phyloP scores from a whole-genome alignment of 2,888 invertebrate genomes.

The Phaedon cochleariae region DNA sequence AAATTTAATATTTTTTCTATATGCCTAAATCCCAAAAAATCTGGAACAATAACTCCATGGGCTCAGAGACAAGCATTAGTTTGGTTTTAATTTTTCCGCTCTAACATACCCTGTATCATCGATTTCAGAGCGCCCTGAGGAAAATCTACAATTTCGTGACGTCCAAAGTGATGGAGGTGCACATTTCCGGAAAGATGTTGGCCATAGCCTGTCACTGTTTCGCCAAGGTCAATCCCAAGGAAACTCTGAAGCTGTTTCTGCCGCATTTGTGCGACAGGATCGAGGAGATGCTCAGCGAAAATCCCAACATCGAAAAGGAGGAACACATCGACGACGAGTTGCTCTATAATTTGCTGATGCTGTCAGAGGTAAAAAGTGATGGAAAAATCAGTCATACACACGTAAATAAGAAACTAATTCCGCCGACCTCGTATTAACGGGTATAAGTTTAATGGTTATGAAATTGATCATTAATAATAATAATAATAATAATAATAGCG shows the following conservation, averaged over 20 bases:
- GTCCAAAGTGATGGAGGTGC: constrained; percentile 81
- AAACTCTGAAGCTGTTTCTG: constrained; percentile 76
- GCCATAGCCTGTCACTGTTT: constrained; percentile 77
- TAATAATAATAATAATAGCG: no score
- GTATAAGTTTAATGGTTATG: no score
- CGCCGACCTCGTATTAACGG: no score
- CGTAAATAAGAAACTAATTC: no score
- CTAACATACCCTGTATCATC: constrained; percentile 17
- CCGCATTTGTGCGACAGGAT: constrained; percentile 77
- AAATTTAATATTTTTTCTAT: no score
- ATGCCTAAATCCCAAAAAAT: no score
- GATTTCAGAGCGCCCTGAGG: constrained; percentile 70
- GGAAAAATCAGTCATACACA: no score
- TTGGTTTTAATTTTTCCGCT: no score
- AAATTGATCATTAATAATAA: no score
- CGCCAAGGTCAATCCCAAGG: constrained; percentile 72
- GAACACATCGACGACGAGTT: constrained; percentile 83
- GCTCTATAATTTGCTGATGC: constrained; percentile 77
- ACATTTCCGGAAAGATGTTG: constrained; percentile 83
- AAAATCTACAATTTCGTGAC: constrained; percentile 80
- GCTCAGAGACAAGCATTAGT: no score
- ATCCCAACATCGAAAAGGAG: constrained; percentile 74
- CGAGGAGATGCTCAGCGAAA: constrained; percentile 67
- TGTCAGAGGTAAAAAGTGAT: constrained; percentile 73
- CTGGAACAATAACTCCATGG: no score